A percentile compares a stretch with the other conserved stretches of the same genome.
phyloP scores from a whole-genome alignment of 2,113 vertebrate genomes.

The Electrona antarctica region DNA sequence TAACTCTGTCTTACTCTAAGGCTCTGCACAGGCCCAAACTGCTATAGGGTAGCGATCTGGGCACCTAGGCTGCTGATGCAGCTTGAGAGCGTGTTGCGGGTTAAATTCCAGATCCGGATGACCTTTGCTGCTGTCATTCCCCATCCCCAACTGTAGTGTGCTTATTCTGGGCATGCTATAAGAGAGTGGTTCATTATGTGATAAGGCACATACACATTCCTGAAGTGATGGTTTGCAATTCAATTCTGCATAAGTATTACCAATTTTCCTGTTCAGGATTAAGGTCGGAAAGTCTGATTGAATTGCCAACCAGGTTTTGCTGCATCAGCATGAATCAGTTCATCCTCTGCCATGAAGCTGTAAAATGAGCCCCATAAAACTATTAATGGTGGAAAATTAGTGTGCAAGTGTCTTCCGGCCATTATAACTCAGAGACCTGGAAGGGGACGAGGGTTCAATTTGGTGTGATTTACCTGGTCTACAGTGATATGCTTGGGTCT shows the following conservation, averaged over 20 bases:
- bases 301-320: conserved; percentile 19
- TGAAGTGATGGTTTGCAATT: no score
- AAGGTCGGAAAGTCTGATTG: conserved; percentile 10
- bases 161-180: no score
- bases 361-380: conserved; percentile 37
- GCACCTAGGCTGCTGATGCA: no score
- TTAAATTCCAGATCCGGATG: no score
- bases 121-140: no score
- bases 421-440: conserved; percentile 17
- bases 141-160: no score
- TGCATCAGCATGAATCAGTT: conserved; percentile 40
- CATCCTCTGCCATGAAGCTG: conserved; percentile 4
- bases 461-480: not conserved
- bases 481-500: not conserved
- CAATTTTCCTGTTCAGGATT: not conserved
- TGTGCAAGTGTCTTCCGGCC: not conserved
- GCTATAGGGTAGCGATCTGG: no score
- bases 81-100: no score
- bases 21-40: no score
- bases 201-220: no score
- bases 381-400: conserved; percentile 42
- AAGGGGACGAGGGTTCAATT: not conserved
- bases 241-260: conserved; percentile 10
- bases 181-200: no score
- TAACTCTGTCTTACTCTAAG: no score